A percentile compares a stretch with the other conserved stretches of the same genome.
These are phyloP conservation scores for Periophthalmodon schlosseri DNA, from an alignment of 2,113 vertebrate species.

Conservation along the genomic window DNA sequence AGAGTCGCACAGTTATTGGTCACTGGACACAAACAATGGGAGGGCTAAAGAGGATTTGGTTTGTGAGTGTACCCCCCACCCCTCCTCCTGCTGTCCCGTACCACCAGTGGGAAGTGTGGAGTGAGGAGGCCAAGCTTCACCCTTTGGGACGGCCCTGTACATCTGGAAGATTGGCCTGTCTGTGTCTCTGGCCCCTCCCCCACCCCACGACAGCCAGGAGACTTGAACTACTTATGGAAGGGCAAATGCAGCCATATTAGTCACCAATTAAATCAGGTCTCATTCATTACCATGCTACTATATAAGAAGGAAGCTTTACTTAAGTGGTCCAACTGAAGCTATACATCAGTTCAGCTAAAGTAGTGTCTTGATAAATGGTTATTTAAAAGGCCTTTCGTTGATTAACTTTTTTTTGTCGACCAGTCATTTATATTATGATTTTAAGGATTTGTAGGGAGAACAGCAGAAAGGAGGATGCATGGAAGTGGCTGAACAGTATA, in stretches of 20 bases:
- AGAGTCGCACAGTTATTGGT: slow-evolving; percentile 74
- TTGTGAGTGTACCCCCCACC: slow-evolving; percentile 42
- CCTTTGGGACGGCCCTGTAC: slow-evolving; percentile 55
- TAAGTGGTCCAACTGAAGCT: slow-evolving; percentile 11
- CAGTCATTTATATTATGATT: too few relatives aligned
- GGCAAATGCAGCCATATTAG: slow-evolving; percentile 42
- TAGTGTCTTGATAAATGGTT: slow-evolving; percentile 32
- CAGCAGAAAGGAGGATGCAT: too few relatives aligned
- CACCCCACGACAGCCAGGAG: slow-evolving; percentile 20
- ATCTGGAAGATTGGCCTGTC: slow-evolving; percentile 67
- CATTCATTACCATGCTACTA: slow-evolving; percentile 7
- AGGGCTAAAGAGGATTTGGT: slow-evolving; percentile 76
- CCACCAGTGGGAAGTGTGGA: slow-evolving; percentile 50
- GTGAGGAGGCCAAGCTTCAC: slow-evolving; percentile 43
- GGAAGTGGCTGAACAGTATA: too few relatives aligned
- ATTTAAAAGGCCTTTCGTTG: slow-evolving; percentile 21
- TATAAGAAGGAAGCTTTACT: not conserved
- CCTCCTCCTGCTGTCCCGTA: slow-evolving; percentile 58
- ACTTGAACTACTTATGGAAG: slow-evolving; percentile 65
- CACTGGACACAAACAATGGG: slow-evolving; percentile 78
- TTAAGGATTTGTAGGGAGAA: too few relatives aligned
- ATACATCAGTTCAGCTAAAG: not conserved
- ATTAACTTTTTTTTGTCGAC: too few relatives aligned
- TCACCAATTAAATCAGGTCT: slow-evolving; percentile 29
- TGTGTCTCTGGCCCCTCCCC: slow-evolving; percentile 57